Percentiles rank a stretch among this genome's conserved stretches.
Conservation (phyloP, 1,140 invertebrate species). For the Procambarus virginalis region DNA sequence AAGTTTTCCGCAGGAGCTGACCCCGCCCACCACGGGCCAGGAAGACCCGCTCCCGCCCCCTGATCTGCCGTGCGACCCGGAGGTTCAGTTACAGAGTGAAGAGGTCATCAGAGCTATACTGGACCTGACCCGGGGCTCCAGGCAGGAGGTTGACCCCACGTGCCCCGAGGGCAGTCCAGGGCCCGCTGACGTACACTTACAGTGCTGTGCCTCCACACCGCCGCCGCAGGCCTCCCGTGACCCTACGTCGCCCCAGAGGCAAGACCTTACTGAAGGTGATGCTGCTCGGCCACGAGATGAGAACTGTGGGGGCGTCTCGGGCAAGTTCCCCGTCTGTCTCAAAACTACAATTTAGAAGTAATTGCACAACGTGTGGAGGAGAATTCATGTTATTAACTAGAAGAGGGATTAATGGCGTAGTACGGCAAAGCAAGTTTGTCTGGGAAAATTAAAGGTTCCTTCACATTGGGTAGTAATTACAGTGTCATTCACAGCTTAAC, state of each 20-base stretch:
- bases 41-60: slow-evolving; percentile 10
- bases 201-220: not conserved
- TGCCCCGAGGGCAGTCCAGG: not conserved
- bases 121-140: slow-evolving; percentile 40
- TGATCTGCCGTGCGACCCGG: slow-evolving; percentile 16
- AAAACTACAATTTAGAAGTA: too few species aligned
- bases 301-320: not conserved
- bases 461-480: too few species aligned
- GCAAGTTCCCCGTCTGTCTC: not conserved
- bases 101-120: slow-evolving; percentile 44
- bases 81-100: slow-evolving; percentile 48
- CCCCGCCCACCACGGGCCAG: not conserved
- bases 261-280: not conserved
- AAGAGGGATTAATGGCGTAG: too few species aligned
- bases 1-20: slow-evolving; percentile 20
- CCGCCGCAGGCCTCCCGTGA: too few species aligned
- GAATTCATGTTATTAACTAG: too few species aligned
- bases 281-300: not conserved
- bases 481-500: too few species aligned
- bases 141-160: not conserved
- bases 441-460: too few species aligned
- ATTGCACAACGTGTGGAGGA: too few species aligned
- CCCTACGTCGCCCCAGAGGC: slow-evolving; percentile 22
- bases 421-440: too few species aligned
- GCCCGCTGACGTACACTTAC: not conserved